Conservation (phyloP, 92 coral and sea anemone genomes). For the Epizoanthus stellaris region DNA sequence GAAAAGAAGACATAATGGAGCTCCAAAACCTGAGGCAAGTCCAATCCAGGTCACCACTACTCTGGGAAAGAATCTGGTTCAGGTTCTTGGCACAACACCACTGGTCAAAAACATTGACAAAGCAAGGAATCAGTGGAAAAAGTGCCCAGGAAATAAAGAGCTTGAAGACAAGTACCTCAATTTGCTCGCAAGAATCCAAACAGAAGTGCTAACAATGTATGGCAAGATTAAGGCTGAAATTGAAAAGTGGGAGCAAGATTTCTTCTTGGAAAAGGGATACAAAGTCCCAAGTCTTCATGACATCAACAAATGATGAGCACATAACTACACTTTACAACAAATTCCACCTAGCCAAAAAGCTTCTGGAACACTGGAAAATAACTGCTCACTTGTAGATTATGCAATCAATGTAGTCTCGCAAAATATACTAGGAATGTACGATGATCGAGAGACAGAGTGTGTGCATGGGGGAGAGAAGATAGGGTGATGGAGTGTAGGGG, state of each 20-base stretch:
- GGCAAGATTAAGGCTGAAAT: not conserved
- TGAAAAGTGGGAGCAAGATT: conserved; percentile 26
- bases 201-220: conserved; percentile 6
- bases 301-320: not conserved
- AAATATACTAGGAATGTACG: no score
- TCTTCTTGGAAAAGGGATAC: conserved; percentile 17
- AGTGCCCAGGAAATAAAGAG: not conserved
- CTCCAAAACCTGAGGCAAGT: not conserved
- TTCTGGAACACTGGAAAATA: conserved; percentile 31
- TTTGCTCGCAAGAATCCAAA: not conserved
- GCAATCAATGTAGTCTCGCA: not conserved
- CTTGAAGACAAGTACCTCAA: not conserved
- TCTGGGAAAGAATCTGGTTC: not conserved
- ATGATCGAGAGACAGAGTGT: no score
- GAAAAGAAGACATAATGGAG: not conserved
- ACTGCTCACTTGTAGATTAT: conserved; percentile 5
- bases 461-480: no score
- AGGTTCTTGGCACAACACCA: not conserved
- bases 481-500: no score
- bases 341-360: conserved; percentile 17
- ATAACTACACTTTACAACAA: conserved; percentile 1
- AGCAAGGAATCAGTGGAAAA: not conserved
- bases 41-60: not conserved
- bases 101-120: not conserved
- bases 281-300: not conserved